These are phyloP conservation scores for Nebria brevicollis DNA, from an alignment of 2,888 invertebrate species.

Conservation along the genomic window DNA sequence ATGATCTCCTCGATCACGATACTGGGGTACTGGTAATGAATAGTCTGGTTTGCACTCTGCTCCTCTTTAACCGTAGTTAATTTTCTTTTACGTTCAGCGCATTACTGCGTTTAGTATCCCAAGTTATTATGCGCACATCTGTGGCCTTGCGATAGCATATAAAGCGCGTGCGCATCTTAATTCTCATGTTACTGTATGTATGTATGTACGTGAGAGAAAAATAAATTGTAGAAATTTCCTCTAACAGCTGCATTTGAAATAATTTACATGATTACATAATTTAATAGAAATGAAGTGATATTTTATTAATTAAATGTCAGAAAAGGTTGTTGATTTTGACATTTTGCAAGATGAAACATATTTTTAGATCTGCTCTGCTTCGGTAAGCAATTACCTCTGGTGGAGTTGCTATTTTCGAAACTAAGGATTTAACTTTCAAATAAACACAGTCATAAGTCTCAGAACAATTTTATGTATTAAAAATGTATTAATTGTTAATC, in stretches of 20 bases:
- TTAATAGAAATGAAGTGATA: neutral
- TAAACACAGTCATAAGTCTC: too few relatives aligned
- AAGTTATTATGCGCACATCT: neutral
- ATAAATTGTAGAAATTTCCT: neutral
- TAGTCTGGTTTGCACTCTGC: constrained; percentile 35
- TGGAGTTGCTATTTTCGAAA: too few relatives aligned
- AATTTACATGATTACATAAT: neutral
- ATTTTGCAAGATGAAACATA: neutral
- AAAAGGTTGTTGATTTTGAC: neutral
- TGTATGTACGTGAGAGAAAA: neutral
- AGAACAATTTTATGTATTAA: too few relatives aligned
- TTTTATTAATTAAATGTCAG: neutral
- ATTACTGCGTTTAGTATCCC: constrained; percentile 7
- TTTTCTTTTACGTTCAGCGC: constrained; percentile 13
- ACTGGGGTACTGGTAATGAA: constrained; percentile 26
- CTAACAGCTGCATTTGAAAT: neutral
- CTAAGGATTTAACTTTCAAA: too few relatives aligned
- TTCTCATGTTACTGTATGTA: too few relatives aligned
- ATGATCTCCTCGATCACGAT: constrained; percentile 9
- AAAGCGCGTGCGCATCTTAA: too few relatives aligned
- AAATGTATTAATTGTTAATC: too few relatives aligned
- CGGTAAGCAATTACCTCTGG: neutral
- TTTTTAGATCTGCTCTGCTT: neutral
- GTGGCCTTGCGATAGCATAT: neutral
- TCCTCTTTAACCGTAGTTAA: constrained; percentile 24